Base-by-base conservation (phyloP, 2,888 invertebrate species). In the Coecobrya sp. region DNA sequence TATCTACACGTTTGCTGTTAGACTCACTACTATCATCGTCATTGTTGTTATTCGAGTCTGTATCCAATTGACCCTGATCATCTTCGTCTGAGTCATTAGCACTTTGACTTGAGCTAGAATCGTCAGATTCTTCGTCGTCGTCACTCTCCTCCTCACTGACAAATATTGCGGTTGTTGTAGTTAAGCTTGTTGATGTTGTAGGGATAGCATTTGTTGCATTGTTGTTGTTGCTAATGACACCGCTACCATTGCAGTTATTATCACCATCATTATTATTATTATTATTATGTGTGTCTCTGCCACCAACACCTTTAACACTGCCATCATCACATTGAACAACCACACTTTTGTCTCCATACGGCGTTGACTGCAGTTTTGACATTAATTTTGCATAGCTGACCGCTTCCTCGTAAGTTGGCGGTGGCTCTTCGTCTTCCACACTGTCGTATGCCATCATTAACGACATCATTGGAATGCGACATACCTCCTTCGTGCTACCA, bases 401-500 rank as follows among this genome's bases (percentile, higher is more conserved):
- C 10, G 92, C 92, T 55, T 92, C 92, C 22, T 89, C 86, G n/a
- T 92, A 92, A 1, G 81, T 76, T 30, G 92, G 92, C 42, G 92
- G 92, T 22, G 92, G 92, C 49, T 92, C 92, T n/a, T 92, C 89
- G 1, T 81, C 92, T 55, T 27, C 19, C 49, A 55, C 55, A 27
- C n/a, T 81, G 25, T 30, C 42, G 13, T 55, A 52, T 8, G 52
- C 16, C 55, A 81, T 49, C 76, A 76, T 76, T 42, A 79, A 49
- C 27, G 68, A 59, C 55, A 81, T 62, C 73, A 79, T 30, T 30
- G 81, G 81, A 81, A 81, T 81, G 42, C 86, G 86, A 11, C 62
- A 68, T 22, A 79, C 65, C 16, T 91, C 92, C 52, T 87, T 92
- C 49, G 86, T 52, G 30, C 59, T 16, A 4, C 16, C 4, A 16